Conservation (phyloP, 2,797 vertebrate species). For the Dendrocincla fuliginosa region DNA sequence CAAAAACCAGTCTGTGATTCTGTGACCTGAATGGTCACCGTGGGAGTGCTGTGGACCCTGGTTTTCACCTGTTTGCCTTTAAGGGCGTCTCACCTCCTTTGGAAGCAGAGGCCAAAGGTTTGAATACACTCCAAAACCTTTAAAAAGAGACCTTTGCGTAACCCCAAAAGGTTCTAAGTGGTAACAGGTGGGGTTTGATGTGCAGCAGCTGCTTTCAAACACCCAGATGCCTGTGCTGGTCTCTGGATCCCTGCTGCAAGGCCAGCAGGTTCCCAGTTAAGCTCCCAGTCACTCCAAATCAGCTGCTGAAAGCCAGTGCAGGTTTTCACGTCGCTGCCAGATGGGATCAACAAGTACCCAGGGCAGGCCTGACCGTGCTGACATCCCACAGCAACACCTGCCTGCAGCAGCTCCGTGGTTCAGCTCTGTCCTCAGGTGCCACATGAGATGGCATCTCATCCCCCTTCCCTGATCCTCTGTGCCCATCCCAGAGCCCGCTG, state of each 20-base stretch:
- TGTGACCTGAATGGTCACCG: not conserved
- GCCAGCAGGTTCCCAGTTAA: not conserved
- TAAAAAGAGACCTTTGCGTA: not conserved
- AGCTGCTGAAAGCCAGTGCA: not conserved
- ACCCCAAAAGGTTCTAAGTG: not conserved
- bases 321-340: not conserved
- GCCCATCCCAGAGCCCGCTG: rapidly evolving
- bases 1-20: not conserved
- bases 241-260: not conserved
- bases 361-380: not conserved
- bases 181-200: not conserved
- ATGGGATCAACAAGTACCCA: rapidly evolving
- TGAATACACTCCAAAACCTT: not conserved
- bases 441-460: not conserved
- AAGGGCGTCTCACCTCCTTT: not conserved
- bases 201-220: not conserved
- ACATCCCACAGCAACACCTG: rapidly evolving
- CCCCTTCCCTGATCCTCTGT: not conserved
- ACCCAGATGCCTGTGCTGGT: not conserved
- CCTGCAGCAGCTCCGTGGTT: not conserved
- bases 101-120: not conserved
- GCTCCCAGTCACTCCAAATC: not conserved
- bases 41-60: rapidly evolving
- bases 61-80: not conserved
- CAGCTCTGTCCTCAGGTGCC: not conserved